Evolutionary conservation across 2,113 vertebrate species (phyloP).

Genomic region (Brachyistius frenatus): DNA sequence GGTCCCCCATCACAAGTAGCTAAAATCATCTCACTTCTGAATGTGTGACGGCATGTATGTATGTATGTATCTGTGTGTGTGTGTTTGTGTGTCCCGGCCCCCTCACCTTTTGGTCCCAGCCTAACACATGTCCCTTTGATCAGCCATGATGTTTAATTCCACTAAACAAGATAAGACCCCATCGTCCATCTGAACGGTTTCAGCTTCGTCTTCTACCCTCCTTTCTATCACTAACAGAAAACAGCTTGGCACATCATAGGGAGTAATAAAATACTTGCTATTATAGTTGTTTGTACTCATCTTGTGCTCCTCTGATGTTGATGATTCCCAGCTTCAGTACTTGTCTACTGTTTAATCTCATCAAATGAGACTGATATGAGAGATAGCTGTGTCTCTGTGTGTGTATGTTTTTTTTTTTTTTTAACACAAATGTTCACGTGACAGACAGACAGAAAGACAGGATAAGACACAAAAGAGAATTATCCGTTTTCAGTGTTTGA

Average conservation of each 20-base stretch:
- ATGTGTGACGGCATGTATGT: neutral
- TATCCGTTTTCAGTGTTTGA: conserved; percentile 1
- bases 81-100: conserved; percentile 12
- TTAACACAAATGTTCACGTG: conserved; percentile 37
- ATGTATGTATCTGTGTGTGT: conserved; percentile 5
- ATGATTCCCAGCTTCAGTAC: conserved; percentile 1
- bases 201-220: conserved; percentile 17
- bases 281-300: conserved; percentile 39
- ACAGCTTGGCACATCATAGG: conserved; percentile 33
- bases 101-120: neutral
- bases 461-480: conserved; percentile 1
- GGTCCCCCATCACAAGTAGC: neutral
- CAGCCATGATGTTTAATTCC: conserved; percentile 57
- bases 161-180: conserved; percentile 44
- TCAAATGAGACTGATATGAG: conserved; percentile 4
- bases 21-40: neutral
- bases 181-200: conserved; percentile 40
- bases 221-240: conserved; percentile 36
- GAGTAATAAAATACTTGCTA: conserved; percentile 21
- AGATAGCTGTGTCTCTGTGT: conserved; percentile 1
- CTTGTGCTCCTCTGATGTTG: conserved; percentile 21
- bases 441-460: conserved; percentile 6
- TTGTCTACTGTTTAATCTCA: conserved; percentile 32
- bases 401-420: neutral
- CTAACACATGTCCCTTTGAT: conserved; percentile 42